A percentile compares a stretch with the other conserved stretches of the same genome.
Evolutionary conservation across 1,140 invertebrate species (phyloP).

Genomic region (Drosophila pandora): DNA sequence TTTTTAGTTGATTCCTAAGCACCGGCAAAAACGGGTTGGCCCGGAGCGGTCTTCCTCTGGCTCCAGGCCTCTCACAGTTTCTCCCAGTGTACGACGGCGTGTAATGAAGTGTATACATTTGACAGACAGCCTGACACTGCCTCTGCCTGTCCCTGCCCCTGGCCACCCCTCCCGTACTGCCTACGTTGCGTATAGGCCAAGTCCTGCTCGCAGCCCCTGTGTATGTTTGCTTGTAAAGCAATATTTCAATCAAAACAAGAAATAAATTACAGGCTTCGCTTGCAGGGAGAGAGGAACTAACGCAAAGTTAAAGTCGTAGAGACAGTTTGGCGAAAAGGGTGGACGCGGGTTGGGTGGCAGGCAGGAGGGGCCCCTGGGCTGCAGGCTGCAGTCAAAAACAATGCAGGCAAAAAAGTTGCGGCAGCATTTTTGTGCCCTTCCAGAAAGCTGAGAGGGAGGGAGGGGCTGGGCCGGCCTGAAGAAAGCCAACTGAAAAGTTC

Average conservation of each 20-base stretch:
- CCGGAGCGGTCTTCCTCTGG: background rate
- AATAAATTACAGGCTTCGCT: slow-evolving; percentile 81
- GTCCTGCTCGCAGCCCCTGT: slow-evolving; percentile 41
- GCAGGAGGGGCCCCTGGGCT: background rate
- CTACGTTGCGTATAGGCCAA: slow-evolving; percentile 71
- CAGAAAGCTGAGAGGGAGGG: slow-evolving; percentile 1
- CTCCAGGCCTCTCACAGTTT: slow-evolving; percentile 12
- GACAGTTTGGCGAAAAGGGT: slow-evolving; percentile 16
- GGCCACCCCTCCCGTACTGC: slow-evolving; percentile 15
- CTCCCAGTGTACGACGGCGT: slow-evolving; percentile 42
- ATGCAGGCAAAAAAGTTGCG: slow-evolving; percentile 76
- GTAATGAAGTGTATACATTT: slow-evolving; percentile 73
- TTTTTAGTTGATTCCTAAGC: slow-evolving; percentile 48
- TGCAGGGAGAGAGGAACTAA: slow-evolving; percentile 60
- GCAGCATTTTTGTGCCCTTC: slow-evolving; percentile 60
- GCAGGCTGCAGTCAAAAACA: slow-evolving; percentile 73
- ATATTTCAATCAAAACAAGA: slow-evolving; percentile 83
- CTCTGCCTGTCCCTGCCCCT: background rate
- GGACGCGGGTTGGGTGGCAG: background rate
- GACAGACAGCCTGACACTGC: slow-evolving; percentile 67
- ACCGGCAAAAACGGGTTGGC: slow-evolving; percentile 24
- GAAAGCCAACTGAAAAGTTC: slow-evolving; percentile 73
- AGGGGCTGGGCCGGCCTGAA: slow-evolving; percentile 21
- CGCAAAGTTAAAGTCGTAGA: slow-evolving; percentile 58
- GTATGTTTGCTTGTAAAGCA: slow-evolving; percentile 80